phyloP scores from a whole-genome alignment of 2,797 vertebrate genomes.

The Pipistrellus pygmaeus region DNA sequence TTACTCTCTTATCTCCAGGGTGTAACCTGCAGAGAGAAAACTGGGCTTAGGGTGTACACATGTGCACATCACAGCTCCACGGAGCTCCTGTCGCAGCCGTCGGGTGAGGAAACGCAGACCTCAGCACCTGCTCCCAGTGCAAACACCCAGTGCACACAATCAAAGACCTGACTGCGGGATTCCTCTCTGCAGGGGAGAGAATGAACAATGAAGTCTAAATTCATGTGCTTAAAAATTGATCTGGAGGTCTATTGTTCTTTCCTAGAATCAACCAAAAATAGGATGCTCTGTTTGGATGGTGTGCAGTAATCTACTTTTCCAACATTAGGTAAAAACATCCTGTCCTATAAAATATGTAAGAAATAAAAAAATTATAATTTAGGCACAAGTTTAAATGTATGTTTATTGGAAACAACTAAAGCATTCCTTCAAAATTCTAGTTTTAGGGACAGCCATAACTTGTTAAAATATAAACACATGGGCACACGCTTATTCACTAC shows the following conservation, averaged over 20 bases:
- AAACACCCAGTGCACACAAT: conserved; percentile 15
- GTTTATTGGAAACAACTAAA: conserved; percentile 55
- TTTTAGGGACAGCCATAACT: not conserved
- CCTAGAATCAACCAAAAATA: conserved; percentile 50
- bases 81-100: not conserved
- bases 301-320: conserved; percentile 4
- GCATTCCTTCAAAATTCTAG: not conserved
- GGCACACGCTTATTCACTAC: not conserved
- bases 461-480: conserved; percentile 32
- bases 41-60: not conserved
- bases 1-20: not conserved
- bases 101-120: not conserved
- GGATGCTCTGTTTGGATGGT: not conserved
- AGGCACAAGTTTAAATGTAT: conserved; percentile 6
- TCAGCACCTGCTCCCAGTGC: not conserved
- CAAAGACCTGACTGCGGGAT: not conserved
- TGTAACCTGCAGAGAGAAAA: conserved; percentile 20
- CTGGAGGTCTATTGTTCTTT: conserved; percentile 43
- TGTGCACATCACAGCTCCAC: not conserved
- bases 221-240: conserved; percentile 57
- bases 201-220: conserved; percentile 28
- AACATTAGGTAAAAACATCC: conserved; percentile 6
- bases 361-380: conserved; percentile 2
- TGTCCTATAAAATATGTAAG: not conserved
- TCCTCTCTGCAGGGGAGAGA: no score